Evolutionary conservation across 2,113 vertebrate genomes (phyloP).

Genomic region (Pitta sordida): DNA sequence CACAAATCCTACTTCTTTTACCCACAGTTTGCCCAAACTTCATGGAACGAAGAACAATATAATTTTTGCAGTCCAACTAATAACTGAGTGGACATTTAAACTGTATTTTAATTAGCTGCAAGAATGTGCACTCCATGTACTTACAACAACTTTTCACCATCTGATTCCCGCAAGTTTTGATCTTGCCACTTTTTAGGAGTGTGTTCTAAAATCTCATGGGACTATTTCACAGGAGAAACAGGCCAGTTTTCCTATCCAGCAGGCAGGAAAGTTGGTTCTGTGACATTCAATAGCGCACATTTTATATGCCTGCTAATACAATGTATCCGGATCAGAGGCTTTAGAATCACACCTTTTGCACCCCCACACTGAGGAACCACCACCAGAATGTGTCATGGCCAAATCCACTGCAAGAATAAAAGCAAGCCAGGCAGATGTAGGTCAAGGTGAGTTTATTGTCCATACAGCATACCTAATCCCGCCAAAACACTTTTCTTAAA

Average conservation of each 20-base stretch:
- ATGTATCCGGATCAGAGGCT: background rate
- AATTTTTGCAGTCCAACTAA: background rate
- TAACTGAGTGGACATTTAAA: background rate
- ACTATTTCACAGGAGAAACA: background rate
- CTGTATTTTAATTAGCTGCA: background rate
- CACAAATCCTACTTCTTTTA: background rate
- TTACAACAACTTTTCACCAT: background rate
- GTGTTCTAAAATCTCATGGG: background rate
- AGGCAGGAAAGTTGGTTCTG: background rate
- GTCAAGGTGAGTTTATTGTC: conserved; percentile 89
- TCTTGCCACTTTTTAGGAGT: background rate
- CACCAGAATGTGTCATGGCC: background rate
- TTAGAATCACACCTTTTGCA: background rate
- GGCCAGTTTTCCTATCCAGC: background rate
- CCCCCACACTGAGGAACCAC: background rate
- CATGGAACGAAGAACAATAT: background rate
- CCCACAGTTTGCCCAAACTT: background rate
- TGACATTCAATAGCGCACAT: background rate
- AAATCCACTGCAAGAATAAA: background rate
- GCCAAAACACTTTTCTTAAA: conserved; percentile 78
- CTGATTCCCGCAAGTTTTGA: background rate
- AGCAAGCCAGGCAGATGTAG: conserved; percentile 40
- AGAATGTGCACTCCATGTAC: background rate
- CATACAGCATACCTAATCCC: conserved; percentile 78
- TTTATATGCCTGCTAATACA: background rate